phyloP scores from a whole-genome alignment of 2,113 vertebrate genomes.

The Tamias sibiricus region DNA sequence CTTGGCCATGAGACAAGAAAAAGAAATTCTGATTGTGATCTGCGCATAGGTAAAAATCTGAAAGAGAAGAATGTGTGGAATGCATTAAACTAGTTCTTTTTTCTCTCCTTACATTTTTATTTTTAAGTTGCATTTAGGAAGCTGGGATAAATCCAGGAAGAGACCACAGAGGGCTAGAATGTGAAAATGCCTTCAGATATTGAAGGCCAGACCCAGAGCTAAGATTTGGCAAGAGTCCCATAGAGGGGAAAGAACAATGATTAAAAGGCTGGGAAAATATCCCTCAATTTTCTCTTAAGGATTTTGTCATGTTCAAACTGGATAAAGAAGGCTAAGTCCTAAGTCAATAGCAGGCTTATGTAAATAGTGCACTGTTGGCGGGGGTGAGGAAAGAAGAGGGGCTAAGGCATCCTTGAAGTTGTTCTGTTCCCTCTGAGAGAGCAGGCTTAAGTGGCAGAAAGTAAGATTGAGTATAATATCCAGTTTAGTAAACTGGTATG shows the following conservation, averaged over 20 bases:
- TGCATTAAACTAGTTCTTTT: constrained; percentile 8
- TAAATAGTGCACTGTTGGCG: constrained; percentile 52
- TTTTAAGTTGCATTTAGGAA: constrained; percentile 49
- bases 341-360: constrained; percentile 78
- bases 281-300: constrained; percentile 75
- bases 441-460: constrained; percentile 38
- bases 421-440: constrained; percentile 15
- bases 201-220: constrained; percentile 54
- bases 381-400: background rate
- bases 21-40: background rate
- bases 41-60: constrained; percentile 36
- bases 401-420: constrained; percentile 45
- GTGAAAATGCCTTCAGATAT: constrained; percentile 71
- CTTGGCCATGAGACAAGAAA: constrained; percentile 2
- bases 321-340: constrained; percentile 75
- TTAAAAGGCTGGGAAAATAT: constrained; percentile 73
- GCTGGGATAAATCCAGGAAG: constrained; percentile 48
- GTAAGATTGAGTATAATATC: constrained; percentile 38
- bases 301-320: constrained; percentile 76
- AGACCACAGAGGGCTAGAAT: constrained; percentile 51
- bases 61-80: constrained; percentile 37
- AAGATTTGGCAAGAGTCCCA: constrained; percentile 71
- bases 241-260: constrained; percentile 68
- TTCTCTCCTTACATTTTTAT: background rate
- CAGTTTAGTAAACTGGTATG: constrained; percentile 21